phyloP scores from a whole-genome alignment of 2,113 vertebrate species.

The Columba janthina region DNA sequence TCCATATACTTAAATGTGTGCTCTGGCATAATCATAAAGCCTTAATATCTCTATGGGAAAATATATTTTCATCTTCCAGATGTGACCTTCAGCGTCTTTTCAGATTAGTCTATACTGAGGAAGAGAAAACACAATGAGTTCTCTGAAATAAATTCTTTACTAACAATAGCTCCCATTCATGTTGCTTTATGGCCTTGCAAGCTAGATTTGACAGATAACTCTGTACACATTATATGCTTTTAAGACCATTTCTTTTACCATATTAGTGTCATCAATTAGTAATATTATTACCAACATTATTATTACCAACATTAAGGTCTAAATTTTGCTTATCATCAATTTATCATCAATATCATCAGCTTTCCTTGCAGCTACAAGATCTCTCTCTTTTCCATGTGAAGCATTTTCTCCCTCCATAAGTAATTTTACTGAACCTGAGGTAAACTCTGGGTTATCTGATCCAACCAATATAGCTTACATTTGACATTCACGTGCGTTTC shows the following conservation, averaged over 20 bases:
- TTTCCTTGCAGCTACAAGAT: background rate
- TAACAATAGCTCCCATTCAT: background rate
- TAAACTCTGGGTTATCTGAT: background rate
- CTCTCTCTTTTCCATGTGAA: background rate
- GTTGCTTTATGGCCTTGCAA: background rate
- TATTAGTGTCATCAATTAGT: background rate
- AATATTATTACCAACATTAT: background rate
- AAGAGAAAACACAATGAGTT: background rate
- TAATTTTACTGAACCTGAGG: background rate
- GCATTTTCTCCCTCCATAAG: background rate
- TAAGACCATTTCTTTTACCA: background rate
- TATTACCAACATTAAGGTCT: background rate
- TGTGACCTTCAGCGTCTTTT: slow-evolving; percentile 56
- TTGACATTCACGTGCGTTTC: background rate
- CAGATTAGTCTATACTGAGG: background rate
- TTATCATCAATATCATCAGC: background rate
- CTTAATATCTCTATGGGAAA: slow-evolving; percentile 51
- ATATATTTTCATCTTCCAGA: slow-evolving; percentile 40
- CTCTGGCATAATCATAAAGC: slow-evolving; percentile 55
- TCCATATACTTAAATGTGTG: slow-evolving; percentile 54
- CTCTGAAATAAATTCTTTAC: background rate
- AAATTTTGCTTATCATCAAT: background rate
- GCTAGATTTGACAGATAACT: background rate
- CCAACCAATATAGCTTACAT: background rate
- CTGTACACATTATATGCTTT: background rate